Base-by-base conservation (phyloP, 2,113 vertebrate genomes). In the Halichoerus grypus region DNA sequence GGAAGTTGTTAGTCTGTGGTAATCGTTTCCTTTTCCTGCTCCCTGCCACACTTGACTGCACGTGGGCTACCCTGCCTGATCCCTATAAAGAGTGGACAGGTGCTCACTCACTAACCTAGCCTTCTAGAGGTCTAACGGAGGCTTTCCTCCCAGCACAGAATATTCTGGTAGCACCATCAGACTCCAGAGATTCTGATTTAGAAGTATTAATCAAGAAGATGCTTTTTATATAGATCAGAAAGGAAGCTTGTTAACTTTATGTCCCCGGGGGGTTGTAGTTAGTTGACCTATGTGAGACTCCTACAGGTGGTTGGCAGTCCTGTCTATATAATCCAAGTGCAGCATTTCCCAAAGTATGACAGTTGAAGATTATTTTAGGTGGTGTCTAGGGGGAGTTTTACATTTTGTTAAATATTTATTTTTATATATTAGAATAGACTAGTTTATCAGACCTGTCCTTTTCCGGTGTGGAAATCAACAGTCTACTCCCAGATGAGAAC, bases 101-200 rank as follows among this genome's bases (percentile, higher is more conserved):
- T 80, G 77, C 36, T 67, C 49, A 49, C 26, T 93, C 31, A 67
- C 51, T 91, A 1, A 71, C 36, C 39, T 57, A 67, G 57, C 8
- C 0, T 76, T 71, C 36, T 89, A 39, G 36, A 69, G 33, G 61
- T 72, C 46, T 51, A 42, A 77, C 55, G 19, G 21, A 67, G 26
- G 7, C 46, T 90, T 95, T 83, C 76, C 36, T 92, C 18, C 69
- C 19, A 80, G 51, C 63, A 67, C 31, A 94, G 67, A 67, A 49
- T 19, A 55, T 63, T 71, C 24, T 59, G 33, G 57, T 49, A 79
- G 51, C 22, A 16, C 61, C 71, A 15, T 57, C 21, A 13, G 61
- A 67, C 46, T 80, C 82, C 19, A 77, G 91, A 96, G 80, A 57
- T 93, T 82, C 51, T 71, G 74, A 84, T 33, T 88, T 46, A 53